Base-by-base conservation (phyloP, 2,888 invertebrate genomes). In the Taphrorychus bicolor region DNA sequence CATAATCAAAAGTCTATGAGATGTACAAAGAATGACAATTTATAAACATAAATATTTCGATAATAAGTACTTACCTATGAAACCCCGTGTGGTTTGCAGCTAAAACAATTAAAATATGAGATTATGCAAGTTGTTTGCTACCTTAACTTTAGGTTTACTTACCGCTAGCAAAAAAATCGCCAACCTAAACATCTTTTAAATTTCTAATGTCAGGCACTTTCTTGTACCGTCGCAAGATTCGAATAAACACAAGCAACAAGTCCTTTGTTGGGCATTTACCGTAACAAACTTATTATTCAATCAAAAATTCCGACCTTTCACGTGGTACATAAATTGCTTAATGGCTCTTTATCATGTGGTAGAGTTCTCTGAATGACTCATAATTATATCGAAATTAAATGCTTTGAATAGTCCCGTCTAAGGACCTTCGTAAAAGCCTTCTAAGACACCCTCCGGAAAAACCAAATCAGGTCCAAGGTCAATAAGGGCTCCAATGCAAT, bases 281-380 rank as follows among this genome's bases (percentile, higher is more conserved):
- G 22, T 48, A 66, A 66, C 59, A 54, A 65, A 54, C 18, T 41
- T 54, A 56, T 66, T 66, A 66, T 66, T 59, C 66, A 66, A 66
- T 66, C 59, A 58, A 19, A n/a, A n/a, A n/a, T n/a, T n/a, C n/a
- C n/a, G 32, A 17, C 40, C 19, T 45, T 7, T n/a, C 45, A 32
- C 32, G 32, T 32, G 32, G 11, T n/a, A 32, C 7, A 32, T 32
- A 32, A 32, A 32, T 32, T 32, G 32, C 9, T 32, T 32, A 32
- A 32, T 32, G 32, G 2, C 32, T 32, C n/a, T n/a, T n/a, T n/a
- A 11, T 32, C 32, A 32, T 3, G 11, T 32, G 11, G n/a, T n/a
- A n/a, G 32, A 9, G 32, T 32, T 32, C 2, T 11, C 32, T 32
- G 32, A 9, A 11, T 32, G 32, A 32, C 1, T 32, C 32, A 32